Conservation (phyloP, 2,113 vertebrate species). For the Bufo bufo region DNA sequence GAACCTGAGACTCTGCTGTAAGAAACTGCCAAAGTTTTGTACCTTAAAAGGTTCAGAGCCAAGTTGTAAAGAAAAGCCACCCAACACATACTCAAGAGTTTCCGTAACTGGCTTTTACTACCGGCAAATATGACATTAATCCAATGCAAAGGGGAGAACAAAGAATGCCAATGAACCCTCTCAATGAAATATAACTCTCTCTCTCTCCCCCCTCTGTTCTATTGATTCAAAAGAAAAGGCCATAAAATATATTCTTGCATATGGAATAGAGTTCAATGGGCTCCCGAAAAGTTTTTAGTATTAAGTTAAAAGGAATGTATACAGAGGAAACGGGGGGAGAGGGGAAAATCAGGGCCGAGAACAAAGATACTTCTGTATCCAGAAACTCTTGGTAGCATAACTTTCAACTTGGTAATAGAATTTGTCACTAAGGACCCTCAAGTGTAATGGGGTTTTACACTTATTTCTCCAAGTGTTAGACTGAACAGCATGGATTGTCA, state of each 20-base stretch:
- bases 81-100: conserved; percentile 3
- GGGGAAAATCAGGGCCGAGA: conserved; percentile 5
- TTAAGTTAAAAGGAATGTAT: conserved; percentile 35
- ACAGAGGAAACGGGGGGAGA: conserved; percentile 35
- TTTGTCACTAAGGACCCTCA: conserved; percentile 31
- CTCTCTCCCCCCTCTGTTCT: background rate
- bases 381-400: conserved; percentile 15
- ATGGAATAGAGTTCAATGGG: background rate
- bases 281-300: conserved; percentile 14
- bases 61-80: conserved; percentile 19
- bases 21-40: background rate
- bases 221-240: background rate
- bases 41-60: background rate
- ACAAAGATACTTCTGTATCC: conserved; percentile 51
- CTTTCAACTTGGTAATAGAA: conserved; percentile 41
- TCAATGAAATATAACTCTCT: conserved; percentile 9
- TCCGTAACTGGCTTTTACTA: conserved; percentile 22
- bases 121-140: conserved; percentile 31
- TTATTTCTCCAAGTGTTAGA: conserved; percentile 55
- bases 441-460: conserved; percentile 29
- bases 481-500: conserved; percentile 61
- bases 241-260: conserved; percentile 28
- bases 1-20: background rate
- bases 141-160: background rate
- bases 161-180: background rate